Evolutionary conservation across 2,113 vertebrate species (phyloP).

Genomic region (Dermatemys mawii): DNA sequence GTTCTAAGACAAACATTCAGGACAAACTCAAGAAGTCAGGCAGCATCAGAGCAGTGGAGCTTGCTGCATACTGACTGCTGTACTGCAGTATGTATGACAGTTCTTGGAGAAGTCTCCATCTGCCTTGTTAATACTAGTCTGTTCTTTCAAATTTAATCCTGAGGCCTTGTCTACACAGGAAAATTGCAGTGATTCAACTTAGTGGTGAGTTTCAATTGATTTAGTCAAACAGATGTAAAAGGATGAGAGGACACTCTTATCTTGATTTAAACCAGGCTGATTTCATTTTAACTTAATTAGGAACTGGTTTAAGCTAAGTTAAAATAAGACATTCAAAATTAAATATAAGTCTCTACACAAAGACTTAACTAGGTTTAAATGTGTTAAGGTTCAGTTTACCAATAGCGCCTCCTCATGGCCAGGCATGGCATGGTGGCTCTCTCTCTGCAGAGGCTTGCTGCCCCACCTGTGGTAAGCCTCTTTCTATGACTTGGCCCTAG

Average conservation of each 20-base stretch:
- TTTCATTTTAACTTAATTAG: background rate
- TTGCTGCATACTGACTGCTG: background rate
- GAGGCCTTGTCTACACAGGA: background rate
- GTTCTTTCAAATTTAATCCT: background rate
- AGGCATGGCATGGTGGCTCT: background rate
- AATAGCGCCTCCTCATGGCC: background rate
- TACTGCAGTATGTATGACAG: rapidly evolving
- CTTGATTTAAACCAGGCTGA: background rate
- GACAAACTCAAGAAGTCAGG: background rate
- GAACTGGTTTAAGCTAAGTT: background rate
- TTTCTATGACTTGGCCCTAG: background rate
- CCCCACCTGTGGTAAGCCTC: background rate
- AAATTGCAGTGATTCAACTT: background rate
- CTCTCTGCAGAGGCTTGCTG: background rate
- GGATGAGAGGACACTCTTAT: background rate
- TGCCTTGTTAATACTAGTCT: rapidly evolving
- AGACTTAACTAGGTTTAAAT: background rate
- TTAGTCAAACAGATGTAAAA: background rate
- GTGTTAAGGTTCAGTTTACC: background rate
- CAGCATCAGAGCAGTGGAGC: background rate
- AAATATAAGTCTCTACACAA: rapidly evolving
- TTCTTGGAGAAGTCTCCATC: background rate
- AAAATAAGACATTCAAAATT: background rate
- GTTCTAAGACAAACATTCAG: background rate
- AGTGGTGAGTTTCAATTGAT: background rate